Conservation (phyloP, 1,140 invertebrate genomes). For the Ceratitis capitata region DNA sequence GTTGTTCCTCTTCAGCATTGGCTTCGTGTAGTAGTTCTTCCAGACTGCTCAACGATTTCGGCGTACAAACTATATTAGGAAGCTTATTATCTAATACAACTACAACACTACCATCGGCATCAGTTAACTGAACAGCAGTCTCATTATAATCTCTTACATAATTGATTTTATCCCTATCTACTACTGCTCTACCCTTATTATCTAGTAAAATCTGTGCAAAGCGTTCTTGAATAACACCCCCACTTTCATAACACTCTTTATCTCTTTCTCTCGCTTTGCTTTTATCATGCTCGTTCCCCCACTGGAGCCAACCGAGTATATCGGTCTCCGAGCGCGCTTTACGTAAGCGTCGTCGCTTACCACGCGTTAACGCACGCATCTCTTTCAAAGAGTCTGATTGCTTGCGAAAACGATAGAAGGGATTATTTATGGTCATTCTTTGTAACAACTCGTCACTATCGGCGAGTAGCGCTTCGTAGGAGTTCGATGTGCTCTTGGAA, state of each 20-base stretch:
- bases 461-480: background rate
- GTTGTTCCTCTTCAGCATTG: background rate
- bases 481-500: background rate
- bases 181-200: background rate
- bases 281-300: background rate
- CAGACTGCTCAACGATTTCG: constrained; percentile 57
- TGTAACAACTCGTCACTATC: constrained; percentile 49
- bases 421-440: constrained; percentile 61
- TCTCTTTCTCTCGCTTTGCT: too few species aligned
- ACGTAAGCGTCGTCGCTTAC: constrained; percentile 39
- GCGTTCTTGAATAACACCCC: background rate
- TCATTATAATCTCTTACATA: background rate
- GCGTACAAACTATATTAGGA: constrained; percentile 53
- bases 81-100: constrained; percentile 63
- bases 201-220: background rate
- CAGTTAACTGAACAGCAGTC: constrained; percentile 1
- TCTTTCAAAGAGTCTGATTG: constrained; percentile 60
- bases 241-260: too few species aligned
- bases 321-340: constrained; percentile 54
- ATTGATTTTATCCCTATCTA: background rate
- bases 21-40: background rate
- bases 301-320: constrained; percentile 23
- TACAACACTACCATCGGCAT: constrained; percentile 60
- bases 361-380: constrained; percentile 39
- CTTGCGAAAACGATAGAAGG: constrained; percentile 62